Base-by-base conservation (phyloP, 2,113 vertebrate species). In the Australoheros scitulus region DNA sequence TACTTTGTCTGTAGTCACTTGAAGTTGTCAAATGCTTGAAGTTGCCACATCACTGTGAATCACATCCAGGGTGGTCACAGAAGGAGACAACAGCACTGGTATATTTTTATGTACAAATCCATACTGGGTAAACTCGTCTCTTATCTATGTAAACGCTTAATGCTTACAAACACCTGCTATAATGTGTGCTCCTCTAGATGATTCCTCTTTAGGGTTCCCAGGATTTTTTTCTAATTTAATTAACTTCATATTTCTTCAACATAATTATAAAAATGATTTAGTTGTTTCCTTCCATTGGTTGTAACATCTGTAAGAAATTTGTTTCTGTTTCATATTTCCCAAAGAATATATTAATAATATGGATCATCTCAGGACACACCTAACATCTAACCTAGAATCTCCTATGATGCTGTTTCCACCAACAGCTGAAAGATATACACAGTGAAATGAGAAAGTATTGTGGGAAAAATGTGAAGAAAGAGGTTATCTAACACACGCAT, bases 401-500 rank as follows among this genome's bases (percentile, higher is more conserved):
- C 47, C 72, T 29, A 15, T 84, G 17, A 52, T 15, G 55, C 22
- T 11, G 24, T 76, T 79, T 55, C 34, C 60, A 17, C 52, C 55
- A 38, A 52, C 84, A 88, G 41, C 91, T 86, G 82, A 63, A 86
- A 59, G 7, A 50, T 29, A 59, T 55, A 55, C 32, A 70, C 3
- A 64, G 58, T 7, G 13, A 61, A 41, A 79, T 11, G 64, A 84
- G 47, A 74, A 41, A 52, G 10, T 6, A 52, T 29, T 80, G 56
- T 22, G 20, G 34, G 68, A 61, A 83, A 38, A 77, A 83, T 65
- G 61, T 87, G 86, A 82, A 50, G 80, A 11, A 82, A 85, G 63
- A 61, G 41, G 26, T 83, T 64, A 70, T 61, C 70, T 4, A 17
- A 13, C 17, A 11, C 13, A 76, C 11, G 26, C 61, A 76, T 56